phyloP scores from a whole-genome alignment of 2,888 invertebrate genomes.

The Sialis lutaria region DNA sequence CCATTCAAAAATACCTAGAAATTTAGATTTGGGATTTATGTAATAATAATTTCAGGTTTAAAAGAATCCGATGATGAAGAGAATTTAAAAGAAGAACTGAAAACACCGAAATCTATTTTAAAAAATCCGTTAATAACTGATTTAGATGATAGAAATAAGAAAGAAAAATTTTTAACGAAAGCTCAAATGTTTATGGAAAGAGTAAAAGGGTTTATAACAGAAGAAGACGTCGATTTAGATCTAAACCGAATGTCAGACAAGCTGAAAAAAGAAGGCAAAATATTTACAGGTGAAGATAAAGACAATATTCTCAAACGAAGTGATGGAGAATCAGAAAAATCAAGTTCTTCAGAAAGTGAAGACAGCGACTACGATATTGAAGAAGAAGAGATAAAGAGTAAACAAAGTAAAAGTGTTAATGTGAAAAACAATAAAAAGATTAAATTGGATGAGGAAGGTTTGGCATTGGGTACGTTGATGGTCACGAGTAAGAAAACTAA shows the following conservation, averaged over 20 bases:
- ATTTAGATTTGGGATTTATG: neutral
- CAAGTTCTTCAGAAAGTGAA: conserved; percentile 9
- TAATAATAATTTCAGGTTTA: conserved; percentile 29
- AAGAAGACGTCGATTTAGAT: conserved; percentile 76
- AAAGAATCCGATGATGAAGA: conserved; percentile 38
- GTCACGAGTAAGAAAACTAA: conserved; percentile 79
- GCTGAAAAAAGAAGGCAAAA: conserved; percentile 51
- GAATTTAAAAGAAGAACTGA: conserved; percentile 12
- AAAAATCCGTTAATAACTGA: conserved; percentile 63
- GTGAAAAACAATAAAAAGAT: conserved; percentile 42
- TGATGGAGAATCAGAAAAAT: conserved; percentile 12
- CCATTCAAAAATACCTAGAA: no score
- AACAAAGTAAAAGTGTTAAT: conserved; percentile 42
- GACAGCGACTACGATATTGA: conserved; percentile 31
- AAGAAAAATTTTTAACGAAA: conserved; percentile 54
- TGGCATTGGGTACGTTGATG: conserved; percentile 85
- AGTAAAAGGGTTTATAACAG: conserved; percentile 62
- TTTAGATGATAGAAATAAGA: conserved; percentile 56
- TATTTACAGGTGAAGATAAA: conserved; percentile 25
- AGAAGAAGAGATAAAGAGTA: conserved; percentile 14
- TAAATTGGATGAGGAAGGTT: conserved; percentile 67
- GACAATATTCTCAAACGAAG: conserved; percentile 10
- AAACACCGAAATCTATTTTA: conserved; percentile 19
- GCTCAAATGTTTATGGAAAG: conserved; percentile 77
- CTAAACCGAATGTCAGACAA: conserved; percentile 59